Conservation (phyloP, 2,797 vertebrate species). For the Denticeps clupeoides region DNA sequence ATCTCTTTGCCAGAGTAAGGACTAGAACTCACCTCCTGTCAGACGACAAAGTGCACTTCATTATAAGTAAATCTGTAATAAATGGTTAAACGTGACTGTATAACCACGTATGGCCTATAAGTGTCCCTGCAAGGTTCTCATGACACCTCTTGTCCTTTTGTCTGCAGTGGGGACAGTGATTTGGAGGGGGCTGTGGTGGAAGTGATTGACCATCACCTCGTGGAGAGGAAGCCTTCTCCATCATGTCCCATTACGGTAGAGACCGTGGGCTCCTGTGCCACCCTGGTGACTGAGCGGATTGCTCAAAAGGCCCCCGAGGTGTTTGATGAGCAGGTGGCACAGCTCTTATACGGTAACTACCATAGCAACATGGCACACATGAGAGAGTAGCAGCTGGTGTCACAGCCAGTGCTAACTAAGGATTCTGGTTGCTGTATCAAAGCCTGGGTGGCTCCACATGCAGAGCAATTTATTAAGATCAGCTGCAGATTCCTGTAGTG, state of each 20-base stretch:
- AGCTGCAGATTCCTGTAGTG: too few species aligned
- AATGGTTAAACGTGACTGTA: too few species aligned
- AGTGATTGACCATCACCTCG: slow-evolving; percentile 74
- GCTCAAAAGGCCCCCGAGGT: slow-evolving; percentile 63
- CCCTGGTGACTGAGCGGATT: slow-evolving; percentile 76
- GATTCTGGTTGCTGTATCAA: too few species aligned
- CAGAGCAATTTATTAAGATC: background rate
- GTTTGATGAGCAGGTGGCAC: slow-evolving; percentile 64
- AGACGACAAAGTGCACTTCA: too few species aligned
- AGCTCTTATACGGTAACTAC: slow-evolving; percentile 72
- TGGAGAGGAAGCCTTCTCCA: slow-evolving; percentile 51
- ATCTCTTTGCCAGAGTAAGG: too few species aligned
- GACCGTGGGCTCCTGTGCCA: slow-evolving; percentile 79
- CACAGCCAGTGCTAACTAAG: background rate
- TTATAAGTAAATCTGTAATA: too few species aligned
- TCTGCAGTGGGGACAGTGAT: slow-evolving; percentile 57
- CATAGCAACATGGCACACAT: too few species aligned
- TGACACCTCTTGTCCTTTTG: background rate
- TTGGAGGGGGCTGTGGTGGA: slow-evolving; percentile 73
- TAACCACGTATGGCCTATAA: too few species aligned
- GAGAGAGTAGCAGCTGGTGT: too few species aligned
- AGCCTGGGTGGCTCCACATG: too few species aligned
- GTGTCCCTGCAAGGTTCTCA: too few species aligned
- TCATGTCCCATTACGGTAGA: slow-evolving; percentile 62
- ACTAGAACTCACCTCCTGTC: too few species aligned